phyloP scores from a whole-genome alignment of 1,140 invertebrate species.

The Drosophila virilis region DNA sequence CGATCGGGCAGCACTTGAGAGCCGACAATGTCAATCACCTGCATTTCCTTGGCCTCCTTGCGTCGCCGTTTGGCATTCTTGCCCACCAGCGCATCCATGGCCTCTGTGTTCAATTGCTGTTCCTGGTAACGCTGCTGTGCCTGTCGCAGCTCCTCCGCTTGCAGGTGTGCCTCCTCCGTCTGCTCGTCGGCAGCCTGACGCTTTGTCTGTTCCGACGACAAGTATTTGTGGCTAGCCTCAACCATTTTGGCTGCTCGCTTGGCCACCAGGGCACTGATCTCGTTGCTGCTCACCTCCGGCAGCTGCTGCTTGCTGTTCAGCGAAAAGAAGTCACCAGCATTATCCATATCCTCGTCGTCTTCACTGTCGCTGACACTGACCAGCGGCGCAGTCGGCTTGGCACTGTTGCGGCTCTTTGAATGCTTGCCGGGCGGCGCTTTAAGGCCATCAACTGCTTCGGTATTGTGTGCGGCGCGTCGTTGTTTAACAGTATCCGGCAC shows the following conservation, averaged over 20 bases:
- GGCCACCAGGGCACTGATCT: constrained; percentile 75
- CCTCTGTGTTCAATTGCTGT: constrained; percentile 56
- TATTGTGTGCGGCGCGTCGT: constrained; percentile 71
- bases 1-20: constrained; percentile 92
- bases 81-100: constrained; percentile 78
- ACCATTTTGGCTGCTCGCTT: constrained; percentile 74
- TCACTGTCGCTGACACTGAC: constrained; percentile 84
- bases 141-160: constrained; percentile 42
- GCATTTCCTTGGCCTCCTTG: constrained; percentile 85
- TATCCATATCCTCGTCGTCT: constrained; percentile 74
- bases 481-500: constrained; percentile 76
- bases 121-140: constrained; percentile 69
- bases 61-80: constrained; percentile 80
- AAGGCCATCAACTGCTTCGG: constrained; percentile 63
- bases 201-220: constrained; percentile 30
- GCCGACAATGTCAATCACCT: constrained; percentile 93
- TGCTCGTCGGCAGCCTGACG: constrained; percentile 36
- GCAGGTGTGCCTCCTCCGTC: constrained; percentile 20
- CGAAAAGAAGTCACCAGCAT: constrained; percentile 85
- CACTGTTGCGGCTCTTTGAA: background rate
- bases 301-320: constrained; percentile 83
- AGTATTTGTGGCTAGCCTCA: constrained; percentile 62
- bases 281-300: constrained; percentile 75
- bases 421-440: constrained; percentile 27
- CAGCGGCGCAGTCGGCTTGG: constrained; percentile 16